A percentile compares a stretch with the other conserved stretches of the same genome.
Evolutionary conservation across 2,888 invertebrate genomes (phyloP).

Genomic region (Ethmia dodecea): DNA sequence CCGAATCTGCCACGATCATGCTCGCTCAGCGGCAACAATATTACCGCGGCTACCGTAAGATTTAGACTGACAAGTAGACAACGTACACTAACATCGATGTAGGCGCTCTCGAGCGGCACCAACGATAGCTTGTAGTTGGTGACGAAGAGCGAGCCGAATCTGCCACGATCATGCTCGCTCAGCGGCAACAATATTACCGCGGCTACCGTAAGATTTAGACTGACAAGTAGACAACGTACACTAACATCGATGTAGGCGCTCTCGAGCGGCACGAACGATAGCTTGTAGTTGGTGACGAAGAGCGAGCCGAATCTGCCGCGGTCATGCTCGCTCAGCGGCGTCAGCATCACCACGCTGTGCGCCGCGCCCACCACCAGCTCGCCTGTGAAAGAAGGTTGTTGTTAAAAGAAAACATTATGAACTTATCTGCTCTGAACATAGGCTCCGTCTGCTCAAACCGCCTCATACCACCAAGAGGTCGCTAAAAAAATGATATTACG

Average conservation of each 20-base stretch:
- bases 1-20: conserved; percentile 89
- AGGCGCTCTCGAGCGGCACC: too few relatives aligned
- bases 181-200: conserved; percentile 91
- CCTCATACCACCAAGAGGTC: too few relatives aligned
- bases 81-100: too few relatives aligned
- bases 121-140: conserved; percentile 96
- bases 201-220: too few relatives aligned
- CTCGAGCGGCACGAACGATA: conserved; percentile 89
- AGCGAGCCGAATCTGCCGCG: conserved; percentile 89
- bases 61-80: too few relatives aligned
- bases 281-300: conserved; percentile 94
- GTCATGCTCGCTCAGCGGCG: conserved; percentile 87
- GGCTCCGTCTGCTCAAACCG: too few relatives aligned
- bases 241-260: conserved; percentile 50
- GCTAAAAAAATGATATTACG: too few relatives aligned
- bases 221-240: too few relatives aligned
- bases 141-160: conserved; percentile 89
- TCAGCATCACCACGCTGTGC: conserved; percentile 88
- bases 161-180: conserved; percentile 86
- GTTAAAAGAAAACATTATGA: too few relatives aligned
- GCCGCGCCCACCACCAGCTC: conserved; percentile 90
- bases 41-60: too few relatives aligned
- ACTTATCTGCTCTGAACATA: too few relatives aligned
- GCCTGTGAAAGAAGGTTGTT: conserved; percentile 67
- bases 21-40: conserved; percentile 89